Conservation (phyloP, 2,888 invertebrate species). For the Phortica magna region DNA sequence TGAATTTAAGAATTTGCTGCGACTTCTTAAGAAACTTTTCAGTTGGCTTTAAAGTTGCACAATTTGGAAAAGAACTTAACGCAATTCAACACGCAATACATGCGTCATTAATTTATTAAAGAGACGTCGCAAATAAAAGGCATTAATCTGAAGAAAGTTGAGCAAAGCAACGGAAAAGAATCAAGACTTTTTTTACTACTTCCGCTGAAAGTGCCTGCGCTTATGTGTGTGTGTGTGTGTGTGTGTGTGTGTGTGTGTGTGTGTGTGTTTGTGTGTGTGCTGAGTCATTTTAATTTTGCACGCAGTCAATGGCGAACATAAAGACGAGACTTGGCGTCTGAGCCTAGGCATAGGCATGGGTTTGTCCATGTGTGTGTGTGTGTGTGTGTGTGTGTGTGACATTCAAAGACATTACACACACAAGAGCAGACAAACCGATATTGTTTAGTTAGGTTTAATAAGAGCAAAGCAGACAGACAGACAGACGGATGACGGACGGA, state of each 20-base stretch:
- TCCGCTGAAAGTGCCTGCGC: constrained; percentile 22
- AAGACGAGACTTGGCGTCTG: too few species aligned
- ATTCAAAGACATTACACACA: too few species aligned
- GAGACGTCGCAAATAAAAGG: too few species aligned
- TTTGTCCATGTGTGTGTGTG: too few species aligned
- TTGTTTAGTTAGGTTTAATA: neutral
- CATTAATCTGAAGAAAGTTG: constrained; percentile 22
- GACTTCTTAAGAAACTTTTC: neutral
- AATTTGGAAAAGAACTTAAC: too few species aligned
- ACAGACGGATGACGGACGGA: neutral
- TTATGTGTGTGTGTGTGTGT: constrained; percentile 21
- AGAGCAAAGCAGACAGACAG: neutral
- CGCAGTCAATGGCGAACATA: constrained; percentile 5
- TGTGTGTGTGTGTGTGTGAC: too few species aligned
- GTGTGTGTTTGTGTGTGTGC: constrained; percentile 43
- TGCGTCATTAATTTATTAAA: too few species aligned
- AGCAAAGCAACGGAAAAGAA: constrained; percentile 32
- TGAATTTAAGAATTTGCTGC: neutral
- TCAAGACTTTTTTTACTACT: constrained; percentile 40
- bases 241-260: constrained; percentile 23
- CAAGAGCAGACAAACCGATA: neutral
- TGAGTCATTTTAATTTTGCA: constrained; percentile 68
- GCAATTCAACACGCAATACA: too few species aligned
- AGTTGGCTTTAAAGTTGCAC: neutral
- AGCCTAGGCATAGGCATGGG: too few species aligned